Evolutionary conservation across 2,797 vertebrate species (phyloP), one percentile per base, ranked within the genome.

Genomic region (Tapera naevia): DNA sequence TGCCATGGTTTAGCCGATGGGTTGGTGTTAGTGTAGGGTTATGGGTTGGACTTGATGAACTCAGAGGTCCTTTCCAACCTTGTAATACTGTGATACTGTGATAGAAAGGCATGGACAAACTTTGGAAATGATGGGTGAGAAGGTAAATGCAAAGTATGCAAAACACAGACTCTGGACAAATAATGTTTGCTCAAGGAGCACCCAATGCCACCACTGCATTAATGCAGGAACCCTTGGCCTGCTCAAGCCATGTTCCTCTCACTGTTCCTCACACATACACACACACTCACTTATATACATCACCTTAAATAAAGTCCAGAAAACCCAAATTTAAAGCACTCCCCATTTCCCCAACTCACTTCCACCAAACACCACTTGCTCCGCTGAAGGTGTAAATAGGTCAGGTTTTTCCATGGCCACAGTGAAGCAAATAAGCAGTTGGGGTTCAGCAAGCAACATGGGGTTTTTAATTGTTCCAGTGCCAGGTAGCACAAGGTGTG

Each of bases 331-430:
- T 62, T 33, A 70, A 67, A 86, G 43, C 32, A 15, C 54, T 39
- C 33, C 9, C 8, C 32, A 7, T 80, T 66, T 58, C 46, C 37
- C 57, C 11, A 53, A 75, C 70, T 80, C 7, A 1, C 45, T 78
- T 89, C 84, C 24, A 28, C 25, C n/a, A 58, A 28, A 25, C 6
- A 1, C 35, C 27, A 27, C 41, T 80, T 27, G 1, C 58, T 64
- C 56, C 1, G 6, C 39, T 57, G 37, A 92, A 89, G 83, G 53
- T 80, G 57, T 88, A 96, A 95, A 87, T 74, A 85, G 83, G 81
- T 90, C 74, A 64, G 67, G 50, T 80, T 80, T 94, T 93, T 94
- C 94, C 80, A 93, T 91, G 78, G 93, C 78, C 86, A 78, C 88
- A 33, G 53, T 3, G 8, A 94, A 94, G 57, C 80, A 89, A 91